Evolutionary conservation across 64 coral and sea anemone genomes (phyloP).

Genomic region (Acropora yongei): DNA sequence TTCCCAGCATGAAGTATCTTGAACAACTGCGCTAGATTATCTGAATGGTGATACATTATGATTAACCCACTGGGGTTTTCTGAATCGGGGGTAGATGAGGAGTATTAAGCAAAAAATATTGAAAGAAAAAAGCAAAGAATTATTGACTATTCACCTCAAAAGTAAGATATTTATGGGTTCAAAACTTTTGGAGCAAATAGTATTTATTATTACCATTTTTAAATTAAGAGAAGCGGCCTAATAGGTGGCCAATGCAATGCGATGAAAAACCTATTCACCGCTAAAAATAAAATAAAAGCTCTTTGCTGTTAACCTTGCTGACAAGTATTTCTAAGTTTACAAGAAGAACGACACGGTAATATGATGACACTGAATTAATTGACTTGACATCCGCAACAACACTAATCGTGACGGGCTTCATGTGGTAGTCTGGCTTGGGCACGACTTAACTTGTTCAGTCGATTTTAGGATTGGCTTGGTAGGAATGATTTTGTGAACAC

Average conservation of each 20-base stretch:
- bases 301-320: background rate
- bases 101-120: background rate
- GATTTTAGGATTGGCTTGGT: background rate
- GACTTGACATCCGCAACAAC: conserved; percentile 4
- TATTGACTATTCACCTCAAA: background rate
- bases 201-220: too few relatives aligned
- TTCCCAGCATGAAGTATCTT: background rate
- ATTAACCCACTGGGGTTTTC: background rate
- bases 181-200: background rate
- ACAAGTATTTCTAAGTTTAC: background rate
- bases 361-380: background rate
- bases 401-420: background rate
- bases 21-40: background rate
- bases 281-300: too few relatives aligned
- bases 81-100: background rate
- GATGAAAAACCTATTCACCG: too few relatives aligned
- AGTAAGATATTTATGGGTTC: background rate
- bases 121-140: background rate
- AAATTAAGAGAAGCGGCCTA: too few relatives aligned
- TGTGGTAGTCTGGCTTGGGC: conserved; percentile 1
- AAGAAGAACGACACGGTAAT: conserved; percentile 8
- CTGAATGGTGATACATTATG: background rate
- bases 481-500: background rate
- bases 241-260: too few relatives aligned
- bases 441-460: background rate